phyloP scores from a whole-genome alignment of 1,140 invertebrate genomes.

The Zeugodacus cucurbitae region DNA sequence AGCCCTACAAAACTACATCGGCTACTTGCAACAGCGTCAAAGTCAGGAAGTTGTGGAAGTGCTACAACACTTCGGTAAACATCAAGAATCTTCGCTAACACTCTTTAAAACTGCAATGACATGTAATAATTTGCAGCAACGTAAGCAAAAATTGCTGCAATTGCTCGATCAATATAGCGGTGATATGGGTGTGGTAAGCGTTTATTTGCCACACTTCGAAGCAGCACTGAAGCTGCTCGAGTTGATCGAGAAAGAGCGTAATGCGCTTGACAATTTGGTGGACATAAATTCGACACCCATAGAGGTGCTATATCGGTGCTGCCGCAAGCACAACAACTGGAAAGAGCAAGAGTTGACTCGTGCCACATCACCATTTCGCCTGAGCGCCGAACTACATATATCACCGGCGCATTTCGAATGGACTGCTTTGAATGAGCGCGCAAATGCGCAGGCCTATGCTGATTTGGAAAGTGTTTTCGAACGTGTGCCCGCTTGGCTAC shows the following conservation, averaged over 20 bases:
- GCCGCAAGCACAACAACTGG: slow-evolving; percentile 59
- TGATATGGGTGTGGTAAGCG: slow-evolving; percentile 49
- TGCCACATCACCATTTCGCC: slow-evolving; percentile 53
- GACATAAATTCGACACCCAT: slow-evolving; percentile 51
- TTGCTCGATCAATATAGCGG: slow-evolving; percentile 51
- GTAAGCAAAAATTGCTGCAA: slow-evolving; percentile 54
- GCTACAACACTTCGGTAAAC: slow-evolving; percentile 70
- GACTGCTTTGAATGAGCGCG: slow-evolving; percentile 62
- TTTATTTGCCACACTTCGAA: slow-evolving; percentile 58
- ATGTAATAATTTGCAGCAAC: slow-evolving; percentile 31
- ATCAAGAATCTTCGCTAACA: slow-evolving; percentile 68
- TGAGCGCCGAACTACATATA: slow-evolving; percentile 58
- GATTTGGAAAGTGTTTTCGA: slow-evolving; percentile 63
- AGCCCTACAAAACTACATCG: slow-evolving; percentile 70
- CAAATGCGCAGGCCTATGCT: slow-evolving; percentile 58
- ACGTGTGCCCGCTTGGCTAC: slow-evolving; percentile 59
- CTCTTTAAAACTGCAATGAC: slow-evolving; percentile 51
- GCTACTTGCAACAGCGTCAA: slow-evolving; percentile 68
- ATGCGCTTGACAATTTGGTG: slow-evolving; percentile 33
- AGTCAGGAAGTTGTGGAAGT: slow-evolving; percentile 68
- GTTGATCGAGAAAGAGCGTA: slow-evolving; percentile 52
- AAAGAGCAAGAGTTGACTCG: slow-evolving; percentile 57
- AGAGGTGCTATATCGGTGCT: slow-evolving; percentile 60
- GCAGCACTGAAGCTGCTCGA: slow-evolving; percentile 53
- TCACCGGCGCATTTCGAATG: slow-evolving; percentile 61